Conservation (phyloP, 2,888 invertebrate genomes). For the Harpalus rufipes region DNA sequence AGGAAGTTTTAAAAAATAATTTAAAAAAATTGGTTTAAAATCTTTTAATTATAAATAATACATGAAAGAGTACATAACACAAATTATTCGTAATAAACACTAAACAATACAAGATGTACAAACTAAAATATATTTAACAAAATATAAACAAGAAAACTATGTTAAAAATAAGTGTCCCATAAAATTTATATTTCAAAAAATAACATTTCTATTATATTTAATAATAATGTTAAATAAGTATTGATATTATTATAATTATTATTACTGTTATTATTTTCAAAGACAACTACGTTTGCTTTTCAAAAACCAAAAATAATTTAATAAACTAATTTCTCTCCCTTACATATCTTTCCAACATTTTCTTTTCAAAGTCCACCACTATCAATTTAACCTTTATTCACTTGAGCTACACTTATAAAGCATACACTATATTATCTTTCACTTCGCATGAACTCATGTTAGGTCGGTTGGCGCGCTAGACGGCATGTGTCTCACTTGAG, state of each 20-base stretch:
- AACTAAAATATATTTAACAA: no score
- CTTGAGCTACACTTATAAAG: neutral
- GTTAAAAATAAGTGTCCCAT: no score
- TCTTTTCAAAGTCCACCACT: neutral
- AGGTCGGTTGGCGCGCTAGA: neutral
- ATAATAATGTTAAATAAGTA: neutral
- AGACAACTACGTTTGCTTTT: neutral
- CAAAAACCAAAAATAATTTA: neutral
- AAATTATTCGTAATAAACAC: no score
- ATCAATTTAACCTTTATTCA: neutral
- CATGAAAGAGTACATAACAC: no score
- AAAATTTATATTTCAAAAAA: neutral
- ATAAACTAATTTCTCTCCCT: neutral
- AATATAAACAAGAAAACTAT: no score
- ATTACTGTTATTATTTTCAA: neutral
- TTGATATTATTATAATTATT: neutral
- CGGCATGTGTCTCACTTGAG: slow-evolving; percentile 8
- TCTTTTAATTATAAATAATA: no score
- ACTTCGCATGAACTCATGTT: slow-evolving; percentile 6
- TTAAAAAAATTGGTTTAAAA: no score
- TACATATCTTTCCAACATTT: neutral
- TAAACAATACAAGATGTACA: no score
- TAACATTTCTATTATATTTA: neutral
- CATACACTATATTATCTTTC: neutral
- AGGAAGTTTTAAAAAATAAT: no score